Evolutionary conservation across 2,888 invertebrate species (phyloP).

Genomic region (Metopia argyrocephala): DNA sequence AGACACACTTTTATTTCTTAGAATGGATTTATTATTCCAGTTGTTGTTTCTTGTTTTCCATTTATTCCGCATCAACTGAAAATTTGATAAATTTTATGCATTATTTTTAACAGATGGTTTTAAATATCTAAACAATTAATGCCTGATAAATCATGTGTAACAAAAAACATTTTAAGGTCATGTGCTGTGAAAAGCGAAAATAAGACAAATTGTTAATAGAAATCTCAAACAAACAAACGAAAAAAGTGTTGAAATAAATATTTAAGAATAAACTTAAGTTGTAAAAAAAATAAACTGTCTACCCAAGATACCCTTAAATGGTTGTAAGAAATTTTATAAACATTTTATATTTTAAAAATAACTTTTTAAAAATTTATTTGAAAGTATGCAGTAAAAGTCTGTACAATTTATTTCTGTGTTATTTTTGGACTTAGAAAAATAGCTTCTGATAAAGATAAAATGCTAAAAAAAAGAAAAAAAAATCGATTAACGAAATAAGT

Average conservation of each 20-base stretch:
- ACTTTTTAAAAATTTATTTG: too few species aligned
- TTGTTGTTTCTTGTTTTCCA: not conserved
- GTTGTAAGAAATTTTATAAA: too few species aligned
- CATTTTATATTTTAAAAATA: too few species aligned
- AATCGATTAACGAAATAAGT: too few species aligned
- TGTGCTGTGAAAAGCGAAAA: not conserved
- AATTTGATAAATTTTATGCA: conserved; percentile 21
- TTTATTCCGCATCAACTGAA: not conserved
- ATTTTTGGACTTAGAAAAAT: too few species aligned
- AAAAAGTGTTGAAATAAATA: not conserved
- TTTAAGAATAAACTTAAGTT: too few species aligned
- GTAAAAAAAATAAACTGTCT: too few species aligned
- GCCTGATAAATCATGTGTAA: conserved; percentile 36
- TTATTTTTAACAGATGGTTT: conserved; percentile 45
- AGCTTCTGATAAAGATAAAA: too few species aligned
- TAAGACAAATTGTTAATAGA: conserved; percentile 18
- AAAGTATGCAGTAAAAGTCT: too few species aligned
- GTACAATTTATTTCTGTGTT: too few species aligned
- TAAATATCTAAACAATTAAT: conserved; percentile 29
- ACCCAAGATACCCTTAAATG: too few species aligned
- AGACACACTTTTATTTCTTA: not conserved
- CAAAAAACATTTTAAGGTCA: conserved; percentile 28
- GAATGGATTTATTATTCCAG: conserved; percentile 7
- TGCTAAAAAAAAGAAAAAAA: too few species aligned
- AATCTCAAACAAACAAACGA: not conserved